A percentile compares a stretch with the other conserved stretches of the same genome.
These are phyloP conservation scores for Abrostola tripartita DNA, from an alignment of 2,888 invertebrate genomes.

Conservation along the genomic window DNA sequence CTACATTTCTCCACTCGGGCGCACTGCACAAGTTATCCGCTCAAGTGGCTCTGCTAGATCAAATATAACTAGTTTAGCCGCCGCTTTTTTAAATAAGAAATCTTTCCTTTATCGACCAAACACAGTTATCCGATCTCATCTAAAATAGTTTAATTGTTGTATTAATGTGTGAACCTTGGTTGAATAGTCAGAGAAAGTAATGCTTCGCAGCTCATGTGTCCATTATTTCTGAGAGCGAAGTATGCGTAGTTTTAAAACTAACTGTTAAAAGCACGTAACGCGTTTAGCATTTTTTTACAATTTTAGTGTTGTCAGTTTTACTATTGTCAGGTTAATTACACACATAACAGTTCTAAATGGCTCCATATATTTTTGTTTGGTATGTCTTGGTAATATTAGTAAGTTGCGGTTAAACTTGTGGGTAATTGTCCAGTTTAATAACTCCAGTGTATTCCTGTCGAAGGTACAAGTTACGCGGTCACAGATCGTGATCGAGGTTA, in stretches of 20 bases:
- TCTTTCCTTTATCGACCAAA: constrained; percentile 46
- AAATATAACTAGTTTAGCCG: constrained; percentile 62
- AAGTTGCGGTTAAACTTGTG: constrained; percentile 6
- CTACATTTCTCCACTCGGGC: constrained; percentile 78
- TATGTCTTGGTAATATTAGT: constrained; percentile 1
- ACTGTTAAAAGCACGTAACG: constrained; percentile 17
- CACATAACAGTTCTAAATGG: constrained; percentile 6
- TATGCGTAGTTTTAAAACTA: constrained; percentile 35
- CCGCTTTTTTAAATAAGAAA: constrained; percentile 64
- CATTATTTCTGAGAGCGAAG: constrained; percentile 42
- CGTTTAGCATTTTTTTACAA: constrained; percentile 22
- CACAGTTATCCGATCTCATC: constrained; percentile 46
- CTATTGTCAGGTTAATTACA: constrained; percentile 32
- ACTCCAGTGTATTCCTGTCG: constrained; percentile 21
- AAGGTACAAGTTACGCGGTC: constrained; percentile 52
- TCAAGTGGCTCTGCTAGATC: constrained; percentile 62
- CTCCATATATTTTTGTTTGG: constrained; percentile 12
- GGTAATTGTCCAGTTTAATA: constrained; percentile 29
- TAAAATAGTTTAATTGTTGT: constrained; percentile 62
- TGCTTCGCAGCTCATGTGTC: constrained; percentile 54
- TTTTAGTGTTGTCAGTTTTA: constrained; percentile 14
- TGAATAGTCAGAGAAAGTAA: constrained; percentile 69
- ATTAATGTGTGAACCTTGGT: constrained; percentile 64
- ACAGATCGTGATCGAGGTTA: constrained; percentile 66
- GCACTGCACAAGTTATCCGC: constrained; percentile 69